Percentiles rank a stretch among this genome's conserved stretches.
Evolutionary conservation across 1,140 invertebrate species (phyloP).

Genomic region (Charaxes varanes): DNA sequence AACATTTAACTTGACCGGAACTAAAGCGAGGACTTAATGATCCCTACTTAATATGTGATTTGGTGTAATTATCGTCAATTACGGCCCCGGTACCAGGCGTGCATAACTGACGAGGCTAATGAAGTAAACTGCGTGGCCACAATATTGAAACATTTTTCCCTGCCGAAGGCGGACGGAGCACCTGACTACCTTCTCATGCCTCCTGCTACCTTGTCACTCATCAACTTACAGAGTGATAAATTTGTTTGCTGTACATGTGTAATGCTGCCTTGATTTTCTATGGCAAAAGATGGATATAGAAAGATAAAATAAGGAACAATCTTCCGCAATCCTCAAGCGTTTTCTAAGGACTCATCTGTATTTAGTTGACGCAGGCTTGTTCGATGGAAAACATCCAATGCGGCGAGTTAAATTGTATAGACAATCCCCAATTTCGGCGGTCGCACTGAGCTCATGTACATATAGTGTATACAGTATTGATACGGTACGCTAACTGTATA

Average conservation of each 20-base stretch:
- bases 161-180: constrained; percentile 27
- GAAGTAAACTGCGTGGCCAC: constrained; percentile 52
- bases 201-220: constrained; percentile 16
- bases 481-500: too few relatives aligned
- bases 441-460: too few relatives aligned
- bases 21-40: too few relatives aligned
- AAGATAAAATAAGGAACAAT: neutral
- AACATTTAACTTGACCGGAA: too few relatives aligned
- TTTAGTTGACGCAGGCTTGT: too few relatives aligned
- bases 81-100: constrained; percentile 31
- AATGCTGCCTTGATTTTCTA: neutral
- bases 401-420: too few relatives aligned
- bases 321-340: too few relatives aligned
- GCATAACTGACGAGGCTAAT: constrained; percentile 52
- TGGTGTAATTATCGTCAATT: constrained; percentile 23
- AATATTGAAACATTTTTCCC: constrained; percentile 52
- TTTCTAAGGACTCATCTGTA: too few relatives aligned
- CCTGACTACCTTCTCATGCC: constrained; percentile 35
- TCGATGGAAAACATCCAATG: too few relatives aligned
- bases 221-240: neutral
- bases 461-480: too few relatives aligned
- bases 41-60: constrained; percentile 1
- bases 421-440: too few relatives aligned
- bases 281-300: constrained; percentile 1
- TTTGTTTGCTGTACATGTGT: neutral